Percentiles rank a stretch among this genome's conserved stretches.
phyloP scores from a whole-genome alignment of 2,888 invertebrate genomes.

The Tachina grossa region DNA sequence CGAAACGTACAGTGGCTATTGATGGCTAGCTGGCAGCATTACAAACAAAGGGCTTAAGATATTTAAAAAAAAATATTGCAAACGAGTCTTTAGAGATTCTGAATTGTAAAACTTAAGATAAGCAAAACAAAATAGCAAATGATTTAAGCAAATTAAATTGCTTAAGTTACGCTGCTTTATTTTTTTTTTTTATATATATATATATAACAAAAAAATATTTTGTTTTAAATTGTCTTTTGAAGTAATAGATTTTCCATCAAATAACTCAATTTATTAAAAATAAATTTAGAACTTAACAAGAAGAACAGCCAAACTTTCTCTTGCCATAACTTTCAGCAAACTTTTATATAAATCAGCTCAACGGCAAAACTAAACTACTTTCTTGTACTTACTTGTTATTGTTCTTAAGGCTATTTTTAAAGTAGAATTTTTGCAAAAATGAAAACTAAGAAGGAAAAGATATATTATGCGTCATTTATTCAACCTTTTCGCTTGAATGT shows the following conservation, averaged over 20 bases:
- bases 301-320: constrained; percentile 8
- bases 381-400: constrained; percentile 11
- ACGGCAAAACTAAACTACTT: neutral
- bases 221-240: neutral
- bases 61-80: too few species aligned
- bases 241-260: neutral
- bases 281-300: neutral
- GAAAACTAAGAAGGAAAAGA: neutral
- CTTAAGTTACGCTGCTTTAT: too few species aligned
- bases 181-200: too few species aligned
- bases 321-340: neutral
- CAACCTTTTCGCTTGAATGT: neutral
- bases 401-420: constrained; percentile 22
- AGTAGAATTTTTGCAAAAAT: neutral
- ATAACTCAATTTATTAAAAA: constrained; percentile 9
- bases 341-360: constrained; percentile 1
- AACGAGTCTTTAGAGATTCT: too few species aligned
- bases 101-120: too few species aligned
- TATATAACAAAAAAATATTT: neutral
- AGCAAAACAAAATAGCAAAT: too few species aligned
- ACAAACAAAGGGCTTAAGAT: too few species aligned
- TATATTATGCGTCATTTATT: constrained; percentile 3
- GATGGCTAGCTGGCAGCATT: too few species aligned
- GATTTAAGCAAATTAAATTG: too few species aligned
- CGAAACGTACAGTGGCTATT: neutral